Evolutionary conservation across 2,888 invertebrate genomes (phyloP), one percentile per base, ranked within the genome.

Genomic region (Volucella inanis): DNA sequence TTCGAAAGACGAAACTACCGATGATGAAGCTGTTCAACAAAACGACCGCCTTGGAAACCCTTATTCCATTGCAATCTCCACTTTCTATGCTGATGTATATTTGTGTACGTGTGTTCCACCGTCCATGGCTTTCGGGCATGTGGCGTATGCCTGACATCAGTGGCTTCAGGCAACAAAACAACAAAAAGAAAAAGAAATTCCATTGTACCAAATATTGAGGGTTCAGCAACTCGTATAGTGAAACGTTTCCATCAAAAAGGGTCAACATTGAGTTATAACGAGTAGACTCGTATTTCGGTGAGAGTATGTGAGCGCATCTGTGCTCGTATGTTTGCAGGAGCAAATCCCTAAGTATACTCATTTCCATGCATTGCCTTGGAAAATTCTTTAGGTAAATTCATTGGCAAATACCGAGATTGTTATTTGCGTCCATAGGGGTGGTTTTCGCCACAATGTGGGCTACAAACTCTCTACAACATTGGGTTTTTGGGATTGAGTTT

Each of bases 211-310:
- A 72, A 68, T 61, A 64, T 68, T 57, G 49, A 45, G 74, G 72
- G 54, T 64, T 57, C 38, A 47, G 22, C 22, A 3, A 22, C 22
- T 22, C 22, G 22, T 22, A 57, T 38, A 15, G 39, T 41, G 70
- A 62, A 78, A 55, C 55, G 55, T 79, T 79, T 84, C 52, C 68
- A 70, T 54, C 79, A 70, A 22, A 22, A 78, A 84, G 61, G 79
- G 79, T 75, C 74, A 75, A 79, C 62, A 79, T 52, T 38, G 31
- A 49, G 55, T 61, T 55, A 55, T 50, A 52, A 18, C 18, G 18
- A 18, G 18, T 18, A 50, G 47, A 50, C n/a, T 8, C 1, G 18
- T 15, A 12, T 11, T 8, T 12, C 18, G 8, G 22, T 22, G 22
- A 4, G 22, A 12, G 18, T 22, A 18, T 6, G 41, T 14, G 8